Evolutionary conservation across 2,797 vertebrate genomes (phyloP).

Genomic region (Lycodopsis pacificus): DNA sequence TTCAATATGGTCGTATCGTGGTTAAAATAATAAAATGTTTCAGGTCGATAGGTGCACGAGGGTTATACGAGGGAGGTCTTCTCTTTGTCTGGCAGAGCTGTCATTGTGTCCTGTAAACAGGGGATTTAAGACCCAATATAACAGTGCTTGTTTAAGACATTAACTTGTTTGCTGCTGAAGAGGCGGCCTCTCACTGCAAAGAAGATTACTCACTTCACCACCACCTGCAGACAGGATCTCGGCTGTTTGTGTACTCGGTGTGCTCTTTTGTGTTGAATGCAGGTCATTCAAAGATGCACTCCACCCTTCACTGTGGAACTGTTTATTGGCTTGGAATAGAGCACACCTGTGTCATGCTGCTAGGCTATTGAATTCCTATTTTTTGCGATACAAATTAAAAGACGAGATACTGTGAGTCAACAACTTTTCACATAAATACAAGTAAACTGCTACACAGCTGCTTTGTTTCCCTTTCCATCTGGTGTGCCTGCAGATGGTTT

Average conservation of each 20-base stretch:
- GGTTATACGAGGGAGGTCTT: conserved; percentile 13
- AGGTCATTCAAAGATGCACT: conserved; percentile 20
- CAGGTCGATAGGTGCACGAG: neutral
- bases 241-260: conserved; percentile 16
- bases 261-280: conserved; percentile 43
- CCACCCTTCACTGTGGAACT: conserved; percentile 24
- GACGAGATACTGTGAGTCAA: conserved; percentile 2
- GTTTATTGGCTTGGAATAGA: conserved; percentile 11
- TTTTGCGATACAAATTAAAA: conserved; percentile 57
- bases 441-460: neutral
- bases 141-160: conserved; percentile 32
- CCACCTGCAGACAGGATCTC: conserved; percentile 21
- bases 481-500: neutral
- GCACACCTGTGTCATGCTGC: conserved; percentile 11
- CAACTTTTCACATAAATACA: neutral
- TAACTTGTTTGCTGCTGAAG: conserved; percentile 31
- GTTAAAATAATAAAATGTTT: conserved; percentile 31
- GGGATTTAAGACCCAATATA: conserved; percentile 28
- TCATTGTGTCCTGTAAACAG: conserved; percentile 12
- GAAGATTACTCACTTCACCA: conserved; percentile 23
- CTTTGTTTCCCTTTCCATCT: neutral
- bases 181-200: conserved; percentile 10
- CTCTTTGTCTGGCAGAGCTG: neutral
- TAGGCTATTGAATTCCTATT: conserved; percentile 17
- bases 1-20: conserved; percentile 31